These are phyloP conservation scores for Coreius guichenoti DNA, from an alignment of 2,797 vertebrate genomes.

Conservation along the genomic window DNA sequence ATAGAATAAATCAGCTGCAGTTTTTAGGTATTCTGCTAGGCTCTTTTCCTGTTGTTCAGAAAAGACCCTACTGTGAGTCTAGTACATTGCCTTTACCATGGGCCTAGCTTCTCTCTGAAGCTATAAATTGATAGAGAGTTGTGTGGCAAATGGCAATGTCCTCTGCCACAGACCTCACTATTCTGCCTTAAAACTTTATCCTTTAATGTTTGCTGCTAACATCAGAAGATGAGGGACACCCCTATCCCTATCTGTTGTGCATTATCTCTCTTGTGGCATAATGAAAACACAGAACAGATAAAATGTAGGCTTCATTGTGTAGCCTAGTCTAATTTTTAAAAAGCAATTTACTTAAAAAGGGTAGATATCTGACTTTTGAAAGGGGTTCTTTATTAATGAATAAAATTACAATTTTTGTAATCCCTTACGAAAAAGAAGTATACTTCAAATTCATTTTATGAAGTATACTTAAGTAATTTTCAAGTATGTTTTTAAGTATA, in stretches of 20 bases:
- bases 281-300: background rate
- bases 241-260: background rate
- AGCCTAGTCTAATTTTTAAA: no score
- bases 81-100: background rate
- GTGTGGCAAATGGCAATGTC: background rate
- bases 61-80: background rate
- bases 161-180: background rate
- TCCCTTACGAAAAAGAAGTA: no score
- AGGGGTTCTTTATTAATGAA: no score
- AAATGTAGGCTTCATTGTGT: no score
- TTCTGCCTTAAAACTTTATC: constrained; percentile 1
- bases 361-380: no score
- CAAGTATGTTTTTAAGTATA: no score
- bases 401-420: no score
- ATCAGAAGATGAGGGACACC: background rate
- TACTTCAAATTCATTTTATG: no score
- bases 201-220: background rate
- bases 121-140: background rate
- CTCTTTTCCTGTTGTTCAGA: background rate
- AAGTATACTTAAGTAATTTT: no score
- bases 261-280: background rate
- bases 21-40: background rate
- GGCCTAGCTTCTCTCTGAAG: background rate
- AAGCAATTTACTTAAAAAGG: no score
- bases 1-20: background rate